Evolutionary conservation across 2,888 invertebrate genomes (phyloP).

Genomic region (Nasonovia ribisnigri): DNA sequence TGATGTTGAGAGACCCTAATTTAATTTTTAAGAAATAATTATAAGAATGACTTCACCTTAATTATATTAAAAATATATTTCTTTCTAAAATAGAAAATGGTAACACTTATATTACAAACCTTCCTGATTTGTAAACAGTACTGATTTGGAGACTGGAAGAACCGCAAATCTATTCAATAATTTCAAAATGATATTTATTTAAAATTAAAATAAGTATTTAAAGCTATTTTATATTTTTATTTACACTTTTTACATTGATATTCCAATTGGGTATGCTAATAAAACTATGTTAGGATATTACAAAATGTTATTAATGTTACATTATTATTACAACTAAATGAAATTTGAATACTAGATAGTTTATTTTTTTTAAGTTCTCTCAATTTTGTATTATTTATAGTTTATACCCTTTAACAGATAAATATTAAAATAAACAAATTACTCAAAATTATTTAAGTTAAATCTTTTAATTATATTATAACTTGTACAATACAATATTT

Average conservation of each 20-base stretch:
- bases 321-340: not conserved
- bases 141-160: no score
- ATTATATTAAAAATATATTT: not conserved
- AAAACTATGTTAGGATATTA: not conserved
- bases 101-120: no score
- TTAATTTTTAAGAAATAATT: not conserved
- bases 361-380: not conserved
- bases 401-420: not conserved
- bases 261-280: not conserved
- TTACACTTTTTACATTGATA: not conserved
- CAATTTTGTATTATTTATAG: not conserved
- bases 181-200: not conserved
- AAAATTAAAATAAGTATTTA: not conserved
- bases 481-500: not conserved
- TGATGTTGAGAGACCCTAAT: not conserved
- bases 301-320: not conserved
- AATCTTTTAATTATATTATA: not conserved
- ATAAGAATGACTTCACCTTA: not conserved
- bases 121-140: no score
- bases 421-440: not conserved
- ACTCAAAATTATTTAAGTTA: not conserved
- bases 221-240: not conserved
- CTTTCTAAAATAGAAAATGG: not conserved
- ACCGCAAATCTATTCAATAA: not conserved
- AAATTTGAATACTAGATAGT: not conserved